Evolutionary conservation across 2,888 invertebrate genomes (phyloP).

Genomic region (Oegoconia quadripuncta): DNA sequence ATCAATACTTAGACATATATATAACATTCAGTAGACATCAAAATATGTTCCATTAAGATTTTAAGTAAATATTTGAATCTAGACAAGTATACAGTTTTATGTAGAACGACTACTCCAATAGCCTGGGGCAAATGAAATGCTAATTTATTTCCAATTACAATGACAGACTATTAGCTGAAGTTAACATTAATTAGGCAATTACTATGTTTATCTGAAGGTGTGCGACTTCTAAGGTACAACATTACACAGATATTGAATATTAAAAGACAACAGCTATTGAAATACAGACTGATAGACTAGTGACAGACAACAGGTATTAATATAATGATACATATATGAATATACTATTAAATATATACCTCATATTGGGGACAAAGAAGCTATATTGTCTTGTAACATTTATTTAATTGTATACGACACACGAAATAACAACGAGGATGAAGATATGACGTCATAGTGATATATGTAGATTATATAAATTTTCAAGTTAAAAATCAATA

Average conservation of each 20-base stretch:
- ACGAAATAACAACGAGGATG: conserved; percentile 67
- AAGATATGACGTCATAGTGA: conserved; percentile 65
- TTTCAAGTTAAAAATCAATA: conserved; percentile 36
- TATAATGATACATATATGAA: conserved; percentile 12
- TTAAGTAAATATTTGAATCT: conserved; percentile 29
- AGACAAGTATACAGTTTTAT: conserved; percentile 47
- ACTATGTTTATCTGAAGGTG: too few relatives aligned
- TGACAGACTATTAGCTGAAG: too few relatives aligned
- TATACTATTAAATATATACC: conserved; percentile 17
- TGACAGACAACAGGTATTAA: conserved; percentile 24
- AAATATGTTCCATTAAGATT: conserved; percentile 59
- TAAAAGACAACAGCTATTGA: conserved; percentile 32
- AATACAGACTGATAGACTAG: conserved; percentile 47
- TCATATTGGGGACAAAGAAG: conserved; percentile 45
- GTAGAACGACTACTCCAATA: conserved; percentile 45
- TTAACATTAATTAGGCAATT: too few relatives aligned
- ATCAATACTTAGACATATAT: conserved; percentile 72
- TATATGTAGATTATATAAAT: conserved; percentile 47
- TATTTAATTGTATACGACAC: conserved; percentile 56
- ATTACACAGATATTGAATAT: too few relatives aligned
- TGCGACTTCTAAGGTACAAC: too few relatives aligned
- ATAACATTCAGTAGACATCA: conserved; percentile 75
- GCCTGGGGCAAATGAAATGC: conserved; percentile 21
- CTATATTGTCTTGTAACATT: conserved; percentile 74
- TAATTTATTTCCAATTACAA: too few relatives aligned